Evolutionary conservation across 1,140 invertebrate genomes (phyloP).

Genomic region (Drosophila melanica): DNA sequence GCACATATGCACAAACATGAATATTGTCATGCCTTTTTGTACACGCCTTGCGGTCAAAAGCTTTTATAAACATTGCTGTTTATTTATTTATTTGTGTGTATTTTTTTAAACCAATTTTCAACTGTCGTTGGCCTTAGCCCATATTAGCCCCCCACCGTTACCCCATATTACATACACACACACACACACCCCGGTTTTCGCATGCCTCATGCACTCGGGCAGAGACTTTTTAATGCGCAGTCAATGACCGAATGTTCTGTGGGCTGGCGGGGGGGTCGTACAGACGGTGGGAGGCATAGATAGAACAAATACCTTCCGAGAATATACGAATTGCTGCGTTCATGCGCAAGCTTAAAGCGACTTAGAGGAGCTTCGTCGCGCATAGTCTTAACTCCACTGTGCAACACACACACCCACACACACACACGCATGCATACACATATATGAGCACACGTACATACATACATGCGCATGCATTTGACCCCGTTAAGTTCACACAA

Average conservation of each 20-base stretch:
- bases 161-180: neutral
- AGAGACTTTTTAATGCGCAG: slow-evolving; percentile 38
- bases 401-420: neutral
- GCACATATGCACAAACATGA: slow-evolving; percentile 10
- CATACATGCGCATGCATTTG: slow-evolving; percentile 26
- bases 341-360: slow-evolving; percentile 23
- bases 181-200: slow-evolving; percentile 23
- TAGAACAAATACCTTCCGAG: slow-evolving; percentile 22
- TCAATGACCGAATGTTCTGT: slow-evolving; percentile 39
- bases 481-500: slow-evolving; percentile 51
- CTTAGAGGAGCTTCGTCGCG: neutral
- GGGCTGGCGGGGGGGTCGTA: neutral
- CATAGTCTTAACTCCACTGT: neutral
- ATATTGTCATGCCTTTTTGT: slow-evolving; percentile 29
- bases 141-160: slow-evolving; percentile 20
- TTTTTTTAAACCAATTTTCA: slow-evolving; percentile 25
- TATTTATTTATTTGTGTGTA: slow-evolving; percentile 7
- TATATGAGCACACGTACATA: neutral
- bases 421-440: neutral
- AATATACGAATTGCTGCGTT: slow-evolving; percentile 25
- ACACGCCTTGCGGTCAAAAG: slow-evolving; percentile 33
- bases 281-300: neutral
- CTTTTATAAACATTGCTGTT: slow-evolving; percentile 31
- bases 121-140: slow-evolving; percentile 44
- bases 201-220: slow-evolving; percentile 37